Conservation (phyloP, 2,113 vertebrate genomes). For the Xyrauchen texanus region DNA sequence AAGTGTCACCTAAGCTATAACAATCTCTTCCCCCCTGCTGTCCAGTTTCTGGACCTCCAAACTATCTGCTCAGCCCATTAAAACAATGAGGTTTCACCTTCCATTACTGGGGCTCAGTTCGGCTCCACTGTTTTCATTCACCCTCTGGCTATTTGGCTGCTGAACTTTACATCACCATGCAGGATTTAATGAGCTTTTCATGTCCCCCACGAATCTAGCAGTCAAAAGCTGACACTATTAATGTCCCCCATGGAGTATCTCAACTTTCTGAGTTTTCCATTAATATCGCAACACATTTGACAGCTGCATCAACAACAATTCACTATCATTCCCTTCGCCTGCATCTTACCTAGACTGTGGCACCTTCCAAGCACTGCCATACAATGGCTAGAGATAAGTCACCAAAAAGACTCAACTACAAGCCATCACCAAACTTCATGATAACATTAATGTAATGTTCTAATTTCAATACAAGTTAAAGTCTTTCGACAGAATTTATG, state of each 20-base stretch:
- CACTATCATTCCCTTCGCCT: neutral
- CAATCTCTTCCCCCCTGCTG: constrained; percentile 49
- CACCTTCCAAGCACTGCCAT: neutral
- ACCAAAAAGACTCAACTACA: neutral
- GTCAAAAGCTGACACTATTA: constrained; percentile 45
- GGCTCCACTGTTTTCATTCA: constrained; percentile 19
- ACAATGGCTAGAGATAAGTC: neutral
- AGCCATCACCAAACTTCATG: neutral
- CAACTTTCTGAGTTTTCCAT: constrained; percentile 19
- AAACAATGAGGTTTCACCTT: constrained; percentile 53
- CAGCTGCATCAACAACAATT: constrained; percentile 1
- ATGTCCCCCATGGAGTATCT: constrained; percentile 9
- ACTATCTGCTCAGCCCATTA: constrained; percentile 42
- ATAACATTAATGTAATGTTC: no score
- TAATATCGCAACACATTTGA: constrained; percentile 14
- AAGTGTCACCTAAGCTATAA: neutral
- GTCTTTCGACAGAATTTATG: no score
- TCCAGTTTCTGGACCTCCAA: neutral
- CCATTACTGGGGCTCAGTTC: constrained; percentile 46
- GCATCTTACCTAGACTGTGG: neutral
- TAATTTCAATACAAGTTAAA: no score
- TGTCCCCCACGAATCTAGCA: constrained; percentile 10
- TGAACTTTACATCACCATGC: neutral
- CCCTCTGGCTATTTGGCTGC: neutral
- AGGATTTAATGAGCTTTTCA: constrained; percentile 43